Evolutionary conservation across 2,888 invertebrate species (phyloP), one percentile per base, ranked within the genome.

Genomic region (Andrena bicolor): DNA sequence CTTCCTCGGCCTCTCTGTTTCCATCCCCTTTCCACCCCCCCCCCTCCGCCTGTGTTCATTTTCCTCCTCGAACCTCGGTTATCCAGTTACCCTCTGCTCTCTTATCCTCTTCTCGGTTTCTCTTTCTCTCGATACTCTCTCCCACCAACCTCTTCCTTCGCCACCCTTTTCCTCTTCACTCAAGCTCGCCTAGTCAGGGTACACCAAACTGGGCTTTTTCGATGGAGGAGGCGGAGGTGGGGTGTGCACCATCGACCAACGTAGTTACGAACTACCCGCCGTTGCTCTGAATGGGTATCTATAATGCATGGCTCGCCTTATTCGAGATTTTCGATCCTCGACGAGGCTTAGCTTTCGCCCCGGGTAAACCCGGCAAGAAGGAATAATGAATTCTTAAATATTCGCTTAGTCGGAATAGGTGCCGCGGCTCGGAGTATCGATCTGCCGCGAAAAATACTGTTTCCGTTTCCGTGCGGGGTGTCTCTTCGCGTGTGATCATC

Each of bases 281-380:
- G 80, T 75, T 74, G 76, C 84, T 85, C 87, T 85, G 88, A 90
- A 90, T 90, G 88, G 89, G 82, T 90, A 91, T 91, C 91, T 91
- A 92, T 91, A 91, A 91, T 91, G 90, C 91, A 91, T 90, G 89
- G 87, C 85, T 73, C 84, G 83, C 82, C 88, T 90, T 89, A 90
- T 88, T 88, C 90, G 86, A 88, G 90, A 91, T 91, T 91, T 91
- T 89, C 88, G 84, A 91, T 91, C 88, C 86, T 65, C 85, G 70
- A 81, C 85, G 84, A 84, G 88, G 86, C 83, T 89, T 85, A 88
- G 78, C 86, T 89, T 71, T 84, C 73, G 70, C 70, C 73, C 65
- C 61, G 63, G 58, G 79, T 81, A 81, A 86, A 86, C 79, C 69
- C 73, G 77, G 63, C 78, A 60, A 75, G 77, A 79, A 80, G 84